These are phyloP conservation scores for Nymphalis c-album DNA, from an alignment of 2,888 invertebrate species.

Conservation along the genomic window DNA sequence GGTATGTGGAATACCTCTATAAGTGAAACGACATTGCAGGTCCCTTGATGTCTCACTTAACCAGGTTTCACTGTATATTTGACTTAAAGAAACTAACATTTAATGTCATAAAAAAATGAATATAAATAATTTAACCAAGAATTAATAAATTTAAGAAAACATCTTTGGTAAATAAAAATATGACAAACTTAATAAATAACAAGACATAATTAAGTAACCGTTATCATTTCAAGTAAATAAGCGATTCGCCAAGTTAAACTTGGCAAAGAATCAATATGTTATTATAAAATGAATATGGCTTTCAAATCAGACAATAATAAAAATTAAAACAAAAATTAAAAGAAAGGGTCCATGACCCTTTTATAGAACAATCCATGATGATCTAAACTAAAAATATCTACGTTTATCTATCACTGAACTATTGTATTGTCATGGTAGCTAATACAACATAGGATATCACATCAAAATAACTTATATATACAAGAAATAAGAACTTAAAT, in stretches of 20 bases:
- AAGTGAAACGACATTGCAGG: no score
- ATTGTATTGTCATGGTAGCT: background rate
- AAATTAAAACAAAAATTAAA: background rate
- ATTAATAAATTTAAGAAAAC: background rate
- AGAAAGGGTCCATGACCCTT: background rate
- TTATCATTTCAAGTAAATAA: background rate
- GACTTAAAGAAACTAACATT: background rate
- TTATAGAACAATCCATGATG: background rate
- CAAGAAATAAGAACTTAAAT: background rate
- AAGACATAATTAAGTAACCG: background rate
- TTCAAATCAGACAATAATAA: background rate
- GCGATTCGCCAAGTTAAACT: background rate
- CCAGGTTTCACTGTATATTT: no score
- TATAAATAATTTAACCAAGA: background rate
- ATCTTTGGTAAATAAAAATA: slow-evolving; percentile 10
- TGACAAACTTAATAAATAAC: background rate
- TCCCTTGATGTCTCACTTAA: no score
- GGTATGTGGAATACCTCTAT: no score
- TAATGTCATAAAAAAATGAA: background rate
- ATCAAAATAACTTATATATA: background rate
- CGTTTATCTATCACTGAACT: background rate
- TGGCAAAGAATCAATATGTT: background rate
- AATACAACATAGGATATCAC: background rate
- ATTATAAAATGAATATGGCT: no score
- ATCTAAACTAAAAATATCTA: background rate